phyloP scores from a whole-genome alignment of 1,140 invertebrate species.

The Drosophila insularis region DNA sequence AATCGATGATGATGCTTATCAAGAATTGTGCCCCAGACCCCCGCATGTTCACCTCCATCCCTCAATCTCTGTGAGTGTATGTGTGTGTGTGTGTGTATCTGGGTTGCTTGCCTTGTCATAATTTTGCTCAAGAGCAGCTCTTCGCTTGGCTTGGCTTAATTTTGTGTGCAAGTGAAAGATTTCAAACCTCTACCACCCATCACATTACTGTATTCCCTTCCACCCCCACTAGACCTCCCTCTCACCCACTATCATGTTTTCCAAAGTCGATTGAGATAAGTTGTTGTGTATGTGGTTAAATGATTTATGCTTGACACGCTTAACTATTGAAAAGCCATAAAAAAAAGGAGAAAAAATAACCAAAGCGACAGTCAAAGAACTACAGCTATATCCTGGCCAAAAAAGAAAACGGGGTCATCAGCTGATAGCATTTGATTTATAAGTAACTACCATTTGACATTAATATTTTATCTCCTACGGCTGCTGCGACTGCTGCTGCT shows the following conservation, averaged over 20 bases:
- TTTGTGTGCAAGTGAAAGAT: slow-evolving; percentile 51
- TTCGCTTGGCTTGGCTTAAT: slow-evolving; percentile 76
- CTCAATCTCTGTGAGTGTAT: neutral
- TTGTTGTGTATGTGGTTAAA: slow-evolving; percentile 38
- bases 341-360: neutral
- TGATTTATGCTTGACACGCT: slow-evolving; percentile 80
- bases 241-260: no score
- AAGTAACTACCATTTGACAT: slow-evolving; percentile 67
- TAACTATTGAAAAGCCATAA: slow-evolving; percentile 70
- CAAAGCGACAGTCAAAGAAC: neutral
- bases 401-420: slow-evolving; percentile 64
- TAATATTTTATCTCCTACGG: slow-evolving; percentile 66
- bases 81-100: slow-evolving; percentile 3
- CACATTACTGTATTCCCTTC: slow-evolving; percentile 15
- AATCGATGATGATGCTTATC: slow-evolving; percentile 68
- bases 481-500: slow-evolving; percentile 4
- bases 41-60: neutral
- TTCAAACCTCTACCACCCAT: slow-evolving; percentile 19
- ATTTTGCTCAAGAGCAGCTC: slow-evolving; percentile 48
- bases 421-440: slow-evolving; percentile 78
- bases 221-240: neutral
- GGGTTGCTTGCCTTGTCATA: slow-evolving; percentile 59
- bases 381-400: slow-evolving; percentile 4
- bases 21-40: slow-evolving; percentile 20
- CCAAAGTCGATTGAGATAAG: slow-evolving; percentile 67